These are phyloP conservation scores for Drosophila birchii DNA, from an alignment of 2,888 invertebrate genomes.

Conservation along the genomic window DNA sequence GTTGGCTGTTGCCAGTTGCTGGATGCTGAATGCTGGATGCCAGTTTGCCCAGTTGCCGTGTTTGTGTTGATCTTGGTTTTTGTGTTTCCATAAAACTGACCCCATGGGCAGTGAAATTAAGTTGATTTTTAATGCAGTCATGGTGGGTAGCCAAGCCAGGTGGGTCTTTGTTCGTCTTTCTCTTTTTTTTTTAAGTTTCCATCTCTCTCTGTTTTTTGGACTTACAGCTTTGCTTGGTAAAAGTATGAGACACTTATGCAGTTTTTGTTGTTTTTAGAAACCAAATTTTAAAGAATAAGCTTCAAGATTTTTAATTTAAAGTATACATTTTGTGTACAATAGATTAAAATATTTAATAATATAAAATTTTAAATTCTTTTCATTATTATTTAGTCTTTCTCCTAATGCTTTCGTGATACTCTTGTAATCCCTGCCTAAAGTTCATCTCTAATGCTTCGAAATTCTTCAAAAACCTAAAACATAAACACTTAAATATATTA, in stretches of 20 bases:
- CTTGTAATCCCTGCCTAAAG: not conserved
- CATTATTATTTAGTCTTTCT: not conserved
- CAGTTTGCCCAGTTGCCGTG: slow-evolving; percentile 34
- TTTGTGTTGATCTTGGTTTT: slow-evolving; percentile 44
- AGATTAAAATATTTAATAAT: not conserved
- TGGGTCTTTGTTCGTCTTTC: slow-evolving; percentile 38
- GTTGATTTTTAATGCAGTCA: slow-evolving; percentile 80
- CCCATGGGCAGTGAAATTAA: slow-evolving; percentile 82
- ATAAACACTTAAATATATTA: no score
- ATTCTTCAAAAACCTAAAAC: no score
- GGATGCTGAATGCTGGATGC: not conserved
- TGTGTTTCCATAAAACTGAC: slow-evolving; percentile 79
- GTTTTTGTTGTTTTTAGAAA: not conserved
- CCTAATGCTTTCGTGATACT: not conserved
- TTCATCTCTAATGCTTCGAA: not conserved
- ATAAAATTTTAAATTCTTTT: not conserved
- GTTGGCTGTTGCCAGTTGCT: slow-evolving; percentile 23
- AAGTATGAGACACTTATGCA: not conserved
- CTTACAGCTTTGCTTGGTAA: slow-evolving; percentile 18
- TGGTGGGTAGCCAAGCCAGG: slow-evolving; percentile 68
- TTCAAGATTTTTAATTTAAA: not conserved
- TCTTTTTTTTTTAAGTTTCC: not conserved
- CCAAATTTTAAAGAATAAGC: not conserved
- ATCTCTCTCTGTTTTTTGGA: slow-evolving; percentile 21
- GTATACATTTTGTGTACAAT: not conserved